phyloP scores from a whole-genome alignment of 2,888 invertebrate species.

The Lithophane socia region DNA sequence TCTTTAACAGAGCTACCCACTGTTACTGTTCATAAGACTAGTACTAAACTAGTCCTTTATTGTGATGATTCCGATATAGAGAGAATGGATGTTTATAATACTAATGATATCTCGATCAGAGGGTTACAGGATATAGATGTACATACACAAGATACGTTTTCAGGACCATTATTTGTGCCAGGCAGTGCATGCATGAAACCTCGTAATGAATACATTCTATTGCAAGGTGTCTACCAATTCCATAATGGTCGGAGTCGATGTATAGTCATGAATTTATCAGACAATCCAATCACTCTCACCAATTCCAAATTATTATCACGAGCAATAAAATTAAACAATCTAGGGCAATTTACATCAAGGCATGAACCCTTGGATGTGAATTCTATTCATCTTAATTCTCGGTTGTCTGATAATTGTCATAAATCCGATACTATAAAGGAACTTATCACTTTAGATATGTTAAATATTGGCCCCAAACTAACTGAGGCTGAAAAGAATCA shows the following conservation, averaged over 20 bases:
- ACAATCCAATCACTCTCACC: background rate
- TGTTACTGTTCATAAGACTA: too few relatives aligned
- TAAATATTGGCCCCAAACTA: background rate
- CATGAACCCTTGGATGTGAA: background rate
- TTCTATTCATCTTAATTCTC: background rate
- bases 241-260: background rate
- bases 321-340: background rate
- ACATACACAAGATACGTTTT: background rate
- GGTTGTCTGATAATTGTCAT: background rate
- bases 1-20: too few relatives aligned
- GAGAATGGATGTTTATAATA: too few relatives aligned
- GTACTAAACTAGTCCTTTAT: too few relatives aligned
- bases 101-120: too few relatives aligned
- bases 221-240: constrained; percentile 3
- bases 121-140: too few relatives aligned
- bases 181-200: background rate
- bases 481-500: background rate
- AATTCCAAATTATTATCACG: background rate
- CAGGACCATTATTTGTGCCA: background rate
- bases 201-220: background rate
- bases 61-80: too few relatives aligned
- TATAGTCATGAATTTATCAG: background rate
- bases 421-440: background rate
- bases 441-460: constrained; percentile 1
- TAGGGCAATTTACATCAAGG: background rate